Conservation (phyloP, 2,797 vertebrate genomes). For the Stomatorhinus walkeri region DNA sequence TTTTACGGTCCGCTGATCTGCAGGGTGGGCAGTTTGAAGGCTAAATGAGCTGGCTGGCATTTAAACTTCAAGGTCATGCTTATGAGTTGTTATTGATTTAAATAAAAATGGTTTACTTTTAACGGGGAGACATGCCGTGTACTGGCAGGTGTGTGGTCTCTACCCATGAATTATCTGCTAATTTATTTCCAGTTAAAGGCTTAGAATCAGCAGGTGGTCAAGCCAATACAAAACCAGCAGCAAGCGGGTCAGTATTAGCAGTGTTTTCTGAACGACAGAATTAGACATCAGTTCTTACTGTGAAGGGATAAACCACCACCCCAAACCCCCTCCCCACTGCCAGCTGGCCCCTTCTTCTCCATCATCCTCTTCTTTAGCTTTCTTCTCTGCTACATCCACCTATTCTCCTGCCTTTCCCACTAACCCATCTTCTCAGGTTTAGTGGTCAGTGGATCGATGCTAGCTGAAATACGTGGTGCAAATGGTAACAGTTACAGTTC, state of each 20-base stretch:
- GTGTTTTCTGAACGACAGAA: not conserved
- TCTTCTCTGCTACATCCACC: not conserved
- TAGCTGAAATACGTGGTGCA: not conserved
- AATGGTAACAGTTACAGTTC: not conserved
- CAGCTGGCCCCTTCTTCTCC: not conserved
- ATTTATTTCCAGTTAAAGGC: not conserved
- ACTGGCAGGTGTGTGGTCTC: not conserved
- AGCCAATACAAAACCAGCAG: not conserved
- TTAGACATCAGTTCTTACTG: not conserved
- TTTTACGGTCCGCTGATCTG: not conserved
- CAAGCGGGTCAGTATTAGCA: not conserved
- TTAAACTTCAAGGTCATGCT: not conserved
- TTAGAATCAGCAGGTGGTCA: not conserved
- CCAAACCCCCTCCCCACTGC: not conserved
- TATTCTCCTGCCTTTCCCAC: not conserved
- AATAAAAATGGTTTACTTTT: not conserved
- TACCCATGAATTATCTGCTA: not conserved
- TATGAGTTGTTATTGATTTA: not conserved
- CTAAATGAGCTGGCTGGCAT: not conserved
- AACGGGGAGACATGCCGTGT: not conserved
- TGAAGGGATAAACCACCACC: not conserved
- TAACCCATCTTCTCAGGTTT: not conserved
- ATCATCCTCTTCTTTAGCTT: not conserved
- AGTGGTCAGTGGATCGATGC: not conserved
- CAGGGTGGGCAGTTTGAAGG: not conserved